A percentile compares a stretch with the other conserved stretches of the same genome.
Evolutionary conservation across 1,140 invertebrate species (phyloP).

Genomic region (Macrobrachium rosenbergii): DNA sequence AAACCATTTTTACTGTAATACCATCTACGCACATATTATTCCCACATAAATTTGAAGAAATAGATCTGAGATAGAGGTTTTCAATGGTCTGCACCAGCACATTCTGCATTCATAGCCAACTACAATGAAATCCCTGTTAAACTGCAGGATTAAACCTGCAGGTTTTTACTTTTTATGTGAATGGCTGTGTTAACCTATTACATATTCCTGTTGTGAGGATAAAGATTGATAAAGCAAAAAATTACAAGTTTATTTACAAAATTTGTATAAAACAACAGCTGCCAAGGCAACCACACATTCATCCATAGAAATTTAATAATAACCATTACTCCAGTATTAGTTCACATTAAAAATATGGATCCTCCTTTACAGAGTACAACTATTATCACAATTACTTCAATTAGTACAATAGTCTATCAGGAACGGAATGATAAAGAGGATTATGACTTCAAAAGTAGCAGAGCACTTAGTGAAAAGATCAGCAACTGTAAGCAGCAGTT

Average conservation of each 20-base stretch:
- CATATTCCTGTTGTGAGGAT: neutral
- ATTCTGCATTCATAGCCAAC: neutral
- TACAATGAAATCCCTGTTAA: neutral
- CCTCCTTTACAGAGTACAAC: constrained; percentile 49
- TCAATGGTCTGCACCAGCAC: no score
- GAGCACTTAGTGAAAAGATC: constrained; percentile 17
- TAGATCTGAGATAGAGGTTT: no score
- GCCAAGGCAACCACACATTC: constrained; percentile 45
- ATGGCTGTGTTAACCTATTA: neutral
- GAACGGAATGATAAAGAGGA: constrained; percentile 52
- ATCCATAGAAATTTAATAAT: constrained; percentile 45
- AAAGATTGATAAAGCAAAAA: neutral
- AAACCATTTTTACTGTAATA: no score
- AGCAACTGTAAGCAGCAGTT: neutral
- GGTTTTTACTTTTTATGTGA: no score
- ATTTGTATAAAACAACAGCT: constrained; percentile 52
- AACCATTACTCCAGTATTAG: constrained; percentile 47
- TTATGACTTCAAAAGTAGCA: constrained; percentile 9
- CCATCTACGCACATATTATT: no score
- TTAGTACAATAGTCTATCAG: constrained; percentile 50
- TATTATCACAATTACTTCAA: constrained; percentile 52
- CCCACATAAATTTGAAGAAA: no score
- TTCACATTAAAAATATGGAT: constrained; percentile 50
- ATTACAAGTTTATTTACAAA: constrained; percentile 57
- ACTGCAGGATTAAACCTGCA: no score